Evolutionary conservation across 2,797 vertebrate species (phyloP).

Genomic region (Pyrocephalus nanus): DNA sequence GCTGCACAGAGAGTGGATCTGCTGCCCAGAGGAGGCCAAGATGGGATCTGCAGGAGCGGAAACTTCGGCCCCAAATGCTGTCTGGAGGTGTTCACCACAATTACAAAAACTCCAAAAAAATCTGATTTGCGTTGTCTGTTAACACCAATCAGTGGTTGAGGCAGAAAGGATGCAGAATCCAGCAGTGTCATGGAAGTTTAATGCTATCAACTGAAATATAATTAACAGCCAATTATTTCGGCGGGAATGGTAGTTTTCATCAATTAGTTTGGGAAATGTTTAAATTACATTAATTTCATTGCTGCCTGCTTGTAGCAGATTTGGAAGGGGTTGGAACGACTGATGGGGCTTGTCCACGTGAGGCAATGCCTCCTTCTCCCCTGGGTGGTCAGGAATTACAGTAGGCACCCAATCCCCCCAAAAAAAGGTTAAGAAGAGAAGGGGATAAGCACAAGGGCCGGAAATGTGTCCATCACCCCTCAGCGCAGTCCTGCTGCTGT

Average conservation of each 20-base stretch:
- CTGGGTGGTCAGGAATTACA: not conserved
- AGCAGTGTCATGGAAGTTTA: not conserved
- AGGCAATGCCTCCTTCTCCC: not conserved
- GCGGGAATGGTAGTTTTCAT: not conserved
- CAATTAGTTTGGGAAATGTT: not conserved
- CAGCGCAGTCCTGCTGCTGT: rapidly evolving
- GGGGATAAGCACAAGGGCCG: not conserved
- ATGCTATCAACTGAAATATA: not conserved
- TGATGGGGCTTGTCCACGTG: rapidly evolving
- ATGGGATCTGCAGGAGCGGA: not conserved
- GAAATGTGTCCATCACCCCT: not conserved
- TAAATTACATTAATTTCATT: not conserved
- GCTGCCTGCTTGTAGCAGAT: not conserved
- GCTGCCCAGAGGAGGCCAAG: not conserved
- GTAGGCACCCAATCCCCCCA: rapidly evolving
- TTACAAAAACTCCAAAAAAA: not conserved
- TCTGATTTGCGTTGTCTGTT: not conserved
- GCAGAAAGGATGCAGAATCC: not conserved
- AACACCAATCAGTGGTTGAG: not conserved
- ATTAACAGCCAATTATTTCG: conserved; percentile 35
- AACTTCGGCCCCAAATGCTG: not conserved
- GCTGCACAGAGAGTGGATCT: not conserved
- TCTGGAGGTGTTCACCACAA: not conserved
- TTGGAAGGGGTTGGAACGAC: not conserved
- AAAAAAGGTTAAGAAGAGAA: not conserved